Evolutionary conservation across 2,797 vertebrate species (phyloP).

Genomic region (Bovichtus variegatus): DNA sequence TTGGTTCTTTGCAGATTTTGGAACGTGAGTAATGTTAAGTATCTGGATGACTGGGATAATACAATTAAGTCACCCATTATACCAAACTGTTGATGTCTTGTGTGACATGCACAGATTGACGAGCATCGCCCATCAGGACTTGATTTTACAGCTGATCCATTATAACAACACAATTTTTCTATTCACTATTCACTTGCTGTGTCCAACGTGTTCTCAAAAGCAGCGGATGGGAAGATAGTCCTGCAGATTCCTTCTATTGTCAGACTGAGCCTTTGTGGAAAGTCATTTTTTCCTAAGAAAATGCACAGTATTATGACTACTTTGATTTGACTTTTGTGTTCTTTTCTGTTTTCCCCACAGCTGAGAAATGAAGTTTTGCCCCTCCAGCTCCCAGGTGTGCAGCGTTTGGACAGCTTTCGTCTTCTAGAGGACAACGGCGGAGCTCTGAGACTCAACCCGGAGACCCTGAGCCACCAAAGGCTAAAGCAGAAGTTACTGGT

Average conservation of each 20-base stretch:
- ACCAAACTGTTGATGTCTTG: conserved; percentile 13
- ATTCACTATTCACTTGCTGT: no score
- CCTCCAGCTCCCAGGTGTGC: conserved; percentile 72
- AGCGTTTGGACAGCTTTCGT: conserved; percentile 65
- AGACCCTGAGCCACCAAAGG: conserved; percentile 72
- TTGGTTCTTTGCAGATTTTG: conserved; percentile 39
- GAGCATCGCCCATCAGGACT: neutral
- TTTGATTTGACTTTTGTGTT: conserved; percentile 12
- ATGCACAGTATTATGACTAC: neutral
- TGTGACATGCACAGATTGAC: conserved; percentile 16
- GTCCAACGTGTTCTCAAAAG: conserved; percentile 30
- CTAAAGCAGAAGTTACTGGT: conserved; percentile 81
- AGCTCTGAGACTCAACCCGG: conserved; percentile 67
- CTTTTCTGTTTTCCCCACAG: conserved; percentile 63
- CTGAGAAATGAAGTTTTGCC: conserved; percentile 82
- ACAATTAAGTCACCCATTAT: neutral
- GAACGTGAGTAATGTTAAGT: conserved; percentile 17
- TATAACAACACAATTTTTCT: neutral
- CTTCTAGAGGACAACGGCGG: conserved; percentile 76
- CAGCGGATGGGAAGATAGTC: conserved; percentile 49
- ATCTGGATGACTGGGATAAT: conserved; percentile 6
- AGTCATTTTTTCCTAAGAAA: neutral
- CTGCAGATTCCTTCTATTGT: conserved; percentile 28
- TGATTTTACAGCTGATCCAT: neutral
- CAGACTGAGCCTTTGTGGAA: conserved; percentile 42